A percentile compares a stretch with the other conserved stretches of the same genome.
Evolutionary conservation across 1,140 invertebrate species (phyloP).

Genomic region (Pararge aegeria): DNA sequence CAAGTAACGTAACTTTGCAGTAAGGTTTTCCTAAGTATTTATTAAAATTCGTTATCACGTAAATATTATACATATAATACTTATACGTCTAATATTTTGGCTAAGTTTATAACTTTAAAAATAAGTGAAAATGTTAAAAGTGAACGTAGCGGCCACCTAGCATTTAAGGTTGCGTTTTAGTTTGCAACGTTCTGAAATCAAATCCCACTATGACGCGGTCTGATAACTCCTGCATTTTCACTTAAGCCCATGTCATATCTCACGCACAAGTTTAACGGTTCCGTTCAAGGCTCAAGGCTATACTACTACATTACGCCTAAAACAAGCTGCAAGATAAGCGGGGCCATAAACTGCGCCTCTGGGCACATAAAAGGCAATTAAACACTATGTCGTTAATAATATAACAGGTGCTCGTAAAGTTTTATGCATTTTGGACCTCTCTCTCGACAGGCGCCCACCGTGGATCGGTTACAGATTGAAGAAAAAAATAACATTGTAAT

Average conservation of each 20-base stretch:
- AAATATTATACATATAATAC: no score
- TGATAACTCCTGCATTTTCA: no score
- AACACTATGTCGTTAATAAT: slow-evolving; percentile 8
- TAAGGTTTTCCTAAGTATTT: no score
- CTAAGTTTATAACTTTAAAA: no score
- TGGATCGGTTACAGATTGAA: slow-evolving; percentile 2
- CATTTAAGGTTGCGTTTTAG: no score
- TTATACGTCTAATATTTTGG: no score
- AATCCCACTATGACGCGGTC: no score
- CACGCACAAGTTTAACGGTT: background rate
- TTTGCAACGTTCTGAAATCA: no score
- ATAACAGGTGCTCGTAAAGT: slow-evolving; percentile 3
- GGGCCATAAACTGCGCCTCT: slow-evolving; percentile 7
- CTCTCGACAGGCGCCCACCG: background rate
- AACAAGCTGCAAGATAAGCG: slow-evolving; percentile 1
- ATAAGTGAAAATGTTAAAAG: no score
- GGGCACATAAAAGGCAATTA: slow-evolving; percentile 13
- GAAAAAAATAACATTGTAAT: background rate
- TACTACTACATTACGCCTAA: slow-evolving; percentile 10
- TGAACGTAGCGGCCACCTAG: no score
- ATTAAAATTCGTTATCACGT: no score
- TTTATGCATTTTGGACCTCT: slow-evolving; percentile 6
- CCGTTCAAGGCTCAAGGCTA: background rate
- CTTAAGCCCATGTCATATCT: background rate
- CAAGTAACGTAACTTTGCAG: no score